A percentile compares a stretch with the other conserved stretches of the same genome.
These are phyloP conservation scores for Chrysolina americana DNA, from an alignment of 2,888 invertebrate species.

Conservation along the genomic window DNA sequence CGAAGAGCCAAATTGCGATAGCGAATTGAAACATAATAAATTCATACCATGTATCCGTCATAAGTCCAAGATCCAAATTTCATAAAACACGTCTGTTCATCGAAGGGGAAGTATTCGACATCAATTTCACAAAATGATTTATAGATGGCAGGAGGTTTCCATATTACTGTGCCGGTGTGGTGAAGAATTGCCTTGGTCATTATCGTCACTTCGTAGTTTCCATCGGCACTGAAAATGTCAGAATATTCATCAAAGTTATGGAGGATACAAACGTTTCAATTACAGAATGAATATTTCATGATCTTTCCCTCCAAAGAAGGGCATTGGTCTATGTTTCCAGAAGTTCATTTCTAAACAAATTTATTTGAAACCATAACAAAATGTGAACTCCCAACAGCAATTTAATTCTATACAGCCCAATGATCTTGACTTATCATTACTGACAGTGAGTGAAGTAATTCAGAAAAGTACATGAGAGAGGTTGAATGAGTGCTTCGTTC, in stretches of 20 bases:
- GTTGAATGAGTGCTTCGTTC: too few species aligned
- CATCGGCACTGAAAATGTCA: slow-evolving; percentile 85
- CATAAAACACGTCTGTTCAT: slow-evolving; percentile 96
- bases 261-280: background rate
- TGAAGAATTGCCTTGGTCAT: slow-evolving; percentile 98
- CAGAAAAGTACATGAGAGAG: too few species aligned
- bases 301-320: background rate
- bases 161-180: slow-evolving; percentile 92
- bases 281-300: background rate
- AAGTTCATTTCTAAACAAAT: too few species aligned
- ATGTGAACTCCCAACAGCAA: too few species aligned
- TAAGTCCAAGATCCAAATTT: slow-evolving; percentile 97
- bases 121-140: slow-evolving; percentile 97
- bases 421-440: too few species aligned
- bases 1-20: background rate
- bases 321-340: too few species aligned
- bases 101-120: slow-evolving; percentile 95
- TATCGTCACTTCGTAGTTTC: slow-evolving; percentile 97
- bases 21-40: slow-evolving; percentile 38
- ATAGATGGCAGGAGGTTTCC: slow-evolving; percentile 99
- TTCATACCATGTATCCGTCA: slow-evolving; percentile 91
- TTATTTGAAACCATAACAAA: too few species aligned
- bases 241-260: background rate
- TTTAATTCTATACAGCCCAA: too few species aligned
- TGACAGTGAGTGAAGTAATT: too few species aligned